phyloP scores from a whole-genome alignment of 2,888 invertebrate species.

The Rhingia rostrata region DNA sequence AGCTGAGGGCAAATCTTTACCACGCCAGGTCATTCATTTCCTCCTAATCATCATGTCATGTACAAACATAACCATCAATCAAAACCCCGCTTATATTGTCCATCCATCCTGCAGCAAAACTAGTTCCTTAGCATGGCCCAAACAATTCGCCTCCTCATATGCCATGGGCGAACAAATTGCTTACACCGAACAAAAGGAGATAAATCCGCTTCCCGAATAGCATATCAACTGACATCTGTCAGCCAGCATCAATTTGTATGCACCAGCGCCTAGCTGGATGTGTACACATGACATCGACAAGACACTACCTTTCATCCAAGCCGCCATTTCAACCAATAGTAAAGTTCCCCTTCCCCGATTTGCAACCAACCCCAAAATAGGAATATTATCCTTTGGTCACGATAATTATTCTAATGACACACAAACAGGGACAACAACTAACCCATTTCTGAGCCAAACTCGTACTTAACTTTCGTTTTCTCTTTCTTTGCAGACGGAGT shows the following conservation, averaged over 20 bases:
- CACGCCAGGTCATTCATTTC: not conserved
- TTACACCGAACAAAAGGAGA: constrained; percentile 29
- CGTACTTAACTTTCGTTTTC: constrained; percentile 60
- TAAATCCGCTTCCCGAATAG: constrained; percentile 24
- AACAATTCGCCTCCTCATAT: constrained; percentile 11
- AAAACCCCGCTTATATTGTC: not conserved
- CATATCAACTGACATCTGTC: constrained; percentile 54
- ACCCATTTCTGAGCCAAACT: constrained; percentile 45
- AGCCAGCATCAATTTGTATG: constrained; percentile 44
- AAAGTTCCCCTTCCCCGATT: too few species aligned
- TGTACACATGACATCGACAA: not conserved
- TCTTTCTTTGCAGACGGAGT: constrained; percentile 42
- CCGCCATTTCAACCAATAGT: not conserved
- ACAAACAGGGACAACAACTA: constrained; percentile 55
- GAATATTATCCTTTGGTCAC: constrained; percentile 60
- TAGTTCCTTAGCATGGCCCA: constrained; percentile 13
- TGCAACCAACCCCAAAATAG: too few species aligned
- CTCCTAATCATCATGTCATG: constrained; percentile 3
- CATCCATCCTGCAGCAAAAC: constrained; percentile 17
- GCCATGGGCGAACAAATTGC: constrained; percentile 32
- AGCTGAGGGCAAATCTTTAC: not conserved
- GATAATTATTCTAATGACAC: constrained; percentile 65
- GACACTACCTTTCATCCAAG: not conserved
- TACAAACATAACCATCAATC: constrained; percentile 4
- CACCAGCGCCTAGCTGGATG: constrained; percentile 20